Evolutionary conservation across 2,797 vertebrate species (phyloP).

Genomic region (Pogonophryne albipinna): DNA sequence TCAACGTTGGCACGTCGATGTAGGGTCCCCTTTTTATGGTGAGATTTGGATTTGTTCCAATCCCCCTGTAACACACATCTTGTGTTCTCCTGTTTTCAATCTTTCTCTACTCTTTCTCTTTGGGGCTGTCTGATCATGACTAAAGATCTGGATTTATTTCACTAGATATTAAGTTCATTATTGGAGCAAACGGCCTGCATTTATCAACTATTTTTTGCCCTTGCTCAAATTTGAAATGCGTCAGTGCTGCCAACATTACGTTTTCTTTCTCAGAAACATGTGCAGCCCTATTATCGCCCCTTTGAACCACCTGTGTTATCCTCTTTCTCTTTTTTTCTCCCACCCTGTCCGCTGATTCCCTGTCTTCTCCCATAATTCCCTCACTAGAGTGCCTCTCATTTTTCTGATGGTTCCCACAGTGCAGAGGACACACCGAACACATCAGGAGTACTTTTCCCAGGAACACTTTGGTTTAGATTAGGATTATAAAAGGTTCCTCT

Average conservation of each 20-base stretch:
- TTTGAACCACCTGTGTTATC: conserved; percentile 17
- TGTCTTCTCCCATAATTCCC: conserved; percentile 52
- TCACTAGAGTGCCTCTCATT: conserved; percentile 50
- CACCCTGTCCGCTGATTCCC: conserved; percentile 13
- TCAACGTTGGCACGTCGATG: background rate
- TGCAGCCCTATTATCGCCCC: background rate
- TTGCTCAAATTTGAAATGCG: conserved; percentile 10
- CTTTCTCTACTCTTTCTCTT: background rate
- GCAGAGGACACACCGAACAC: conserved; percentile 20
- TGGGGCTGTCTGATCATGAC: background rate
- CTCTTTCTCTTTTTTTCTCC: background rate
- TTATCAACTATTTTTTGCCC: background rate
- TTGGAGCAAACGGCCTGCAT: conserved; percentile 4
- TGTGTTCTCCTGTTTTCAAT: background rate
- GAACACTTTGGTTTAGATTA: background rate
- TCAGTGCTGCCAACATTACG: background rate
- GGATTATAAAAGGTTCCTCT: background rate
- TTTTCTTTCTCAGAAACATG: conserved; percentile 7
- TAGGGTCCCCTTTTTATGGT: background rate
- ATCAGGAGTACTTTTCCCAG: conserved; percentile 1
- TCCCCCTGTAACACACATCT: conserved; percentile 4
- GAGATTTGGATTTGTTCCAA: conserved; percentile 11
- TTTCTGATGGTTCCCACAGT: conserved; percentile 67
- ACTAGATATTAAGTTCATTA: background rate
- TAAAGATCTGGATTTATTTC: conserved; percentile 9